These are phyloP conservation scores for Ariopsis seemanni DNA, from an alignment of 2,113 vertebrate species.

Conservation along the genomic window DNA sequence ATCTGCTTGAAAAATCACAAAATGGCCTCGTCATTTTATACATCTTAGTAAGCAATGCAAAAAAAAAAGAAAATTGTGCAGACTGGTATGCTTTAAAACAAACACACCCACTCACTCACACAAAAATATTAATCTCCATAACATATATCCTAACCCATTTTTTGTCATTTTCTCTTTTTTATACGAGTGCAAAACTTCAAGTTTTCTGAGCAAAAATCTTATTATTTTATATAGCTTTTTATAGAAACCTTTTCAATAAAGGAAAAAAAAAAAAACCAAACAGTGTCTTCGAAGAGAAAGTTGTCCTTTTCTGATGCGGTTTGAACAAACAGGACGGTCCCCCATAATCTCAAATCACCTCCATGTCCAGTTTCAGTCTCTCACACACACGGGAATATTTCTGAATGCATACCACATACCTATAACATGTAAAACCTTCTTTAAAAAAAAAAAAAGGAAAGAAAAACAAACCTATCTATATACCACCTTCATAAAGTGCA, in stretches of 20 bases:
- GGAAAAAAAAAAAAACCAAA: slow-evolving; percentile 74
- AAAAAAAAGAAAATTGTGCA: slow-evolving; percentile 72
- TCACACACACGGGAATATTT: slow-evolving; percentile 44
- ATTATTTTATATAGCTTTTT: slow-evolving; percentile 81
- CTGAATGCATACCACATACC: slow-evolving; percentile 44
- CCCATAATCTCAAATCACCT: slow-evolving; percentile 51
- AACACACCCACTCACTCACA: slow-evolving; percentile 63
- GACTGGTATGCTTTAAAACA: slow-evolving; percentile 70
- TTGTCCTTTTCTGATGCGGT: slow-evolving; percentile 76
- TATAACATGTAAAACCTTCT: slow-evolving; percentile 48
- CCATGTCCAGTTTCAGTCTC: slow-evolving; percentile 64
- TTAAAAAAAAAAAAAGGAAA: slow-evolving; percentile 55
- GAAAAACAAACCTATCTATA: slow-evolving; percentile 69
- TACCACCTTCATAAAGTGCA: slow-evolving; percentile 90
- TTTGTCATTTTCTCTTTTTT: slow-evolving; percentile 69
- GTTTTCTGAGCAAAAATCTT: slow-evolving; percentile 77
- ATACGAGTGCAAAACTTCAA: slow-evolving; percentile 89
- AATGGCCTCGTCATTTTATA: slow-evolving; percentile 78
- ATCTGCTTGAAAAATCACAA: slow-evolving; percentile 55
- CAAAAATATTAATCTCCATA: slow-evolving; percentile 76
- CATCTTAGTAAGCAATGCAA: slow-evolving; percentile 59
- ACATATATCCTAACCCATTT: slow-evolving; percentile 72
- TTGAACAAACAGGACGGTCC: slow-evolving; percentile 69
- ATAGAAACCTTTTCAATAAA: slow-evolving; percentile 73
- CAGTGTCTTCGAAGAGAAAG: slow-evolving; percentile 80